Evolutionary conservation across 2,888 invertebrate genomes (phyloP).

Genomic region (Mythimna impura): DNA sequence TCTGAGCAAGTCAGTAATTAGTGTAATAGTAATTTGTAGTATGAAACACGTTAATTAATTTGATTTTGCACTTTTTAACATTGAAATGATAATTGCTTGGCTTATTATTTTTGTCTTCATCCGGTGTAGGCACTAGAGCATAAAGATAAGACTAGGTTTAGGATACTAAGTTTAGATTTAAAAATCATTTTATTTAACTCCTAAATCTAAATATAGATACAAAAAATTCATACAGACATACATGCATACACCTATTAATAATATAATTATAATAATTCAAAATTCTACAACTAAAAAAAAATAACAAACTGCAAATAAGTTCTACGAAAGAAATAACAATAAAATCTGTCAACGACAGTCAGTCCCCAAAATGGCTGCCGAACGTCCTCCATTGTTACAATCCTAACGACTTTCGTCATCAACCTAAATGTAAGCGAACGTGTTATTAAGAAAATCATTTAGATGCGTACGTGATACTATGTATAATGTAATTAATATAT

Average conservation of each 20-base stretch:
- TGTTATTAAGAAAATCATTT: conserved; percentile 9
- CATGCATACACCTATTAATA: too few relatives aligned
- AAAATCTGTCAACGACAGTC: neutral
- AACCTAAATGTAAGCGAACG: conserved; percentile 37
- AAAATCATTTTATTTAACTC: too few relatives aligned
- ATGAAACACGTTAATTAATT: conserved; percentile 12
- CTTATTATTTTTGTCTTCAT: conserved; percentile 20
- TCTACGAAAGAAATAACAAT: neutral
- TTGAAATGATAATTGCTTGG: conserved; percentile 11
- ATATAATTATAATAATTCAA: too few relatives aligned
- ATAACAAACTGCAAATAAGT: neutral
- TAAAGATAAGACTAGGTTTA: conserved; percentile 7
- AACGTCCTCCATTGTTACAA: conserved; percentile 15
- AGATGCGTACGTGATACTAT: conserved; percentile 33
- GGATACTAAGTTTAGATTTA: neutral
- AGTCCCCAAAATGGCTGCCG: conserved; percentile 15
- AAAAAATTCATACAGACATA: too few relatives aligned
- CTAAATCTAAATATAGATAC: too few relatives aligned
- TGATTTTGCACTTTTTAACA: conserved; percentile 3
- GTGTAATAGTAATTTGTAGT: neutral
- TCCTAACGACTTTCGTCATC: conserved; percentile 38
- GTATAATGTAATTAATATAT: conserved; percentile 10
- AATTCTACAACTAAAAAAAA: neutral
- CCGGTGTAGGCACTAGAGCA: conserved; percentile 21
- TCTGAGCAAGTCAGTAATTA: neutral